Percentiles rank a stretch among this genome's conserved stretches.
These are phyloP conservation scores for Seriola aureovittata DNA, from an alignment of 2,113 vertebrate species.

Conservation along the genomic window DNA sequence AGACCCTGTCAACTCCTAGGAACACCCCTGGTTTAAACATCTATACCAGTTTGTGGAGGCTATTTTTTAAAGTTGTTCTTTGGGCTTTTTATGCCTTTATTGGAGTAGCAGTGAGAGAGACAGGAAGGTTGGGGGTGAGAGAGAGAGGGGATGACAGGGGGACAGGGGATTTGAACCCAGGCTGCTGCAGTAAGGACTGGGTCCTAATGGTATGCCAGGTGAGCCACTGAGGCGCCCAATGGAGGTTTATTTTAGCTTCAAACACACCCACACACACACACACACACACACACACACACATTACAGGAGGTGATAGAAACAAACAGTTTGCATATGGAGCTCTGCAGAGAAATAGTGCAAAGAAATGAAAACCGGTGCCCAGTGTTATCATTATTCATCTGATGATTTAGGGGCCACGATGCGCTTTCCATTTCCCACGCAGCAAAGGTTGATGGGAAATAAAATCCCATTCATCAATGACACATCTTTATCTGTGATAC, in stretches of 20 bases:
- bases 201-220: too few relatives aligned
- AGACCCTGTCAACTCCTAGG: background rate
- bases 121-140: too few relatives aligned
- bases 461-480: constrained; percentile 85
- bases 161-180: too few relatives aligned
- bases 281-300: background rate
- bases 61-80: too few relatives aligned
- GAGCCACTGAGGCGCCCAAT: too few relatives aligned
- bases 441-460: constrained; percentile 83
- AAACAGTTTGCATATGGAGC: constrained; percentile 56
- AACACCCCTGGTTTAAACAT: constrained; percentile 10
- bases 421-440: constrained; percentile 75
- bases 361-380: constrained; percentile 60
- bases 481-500: constrained; percentile 82
- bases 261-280: background rate
- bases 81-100: too few relatives aligned
- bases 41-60: constrained; percentile 15
- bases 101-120: too few relatives aligned
- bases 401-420: constrained; percentile 76
- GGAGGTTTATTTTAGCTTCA: too few relatives aligned
- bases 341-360: constrained; percentile 63
- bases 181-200: too few relatives aligned
- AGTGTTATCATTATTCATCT: constrained; percentile 81
- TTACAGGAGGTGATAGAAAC: constrained; percentile 39
- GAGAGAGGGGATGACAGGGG: too few relatives aligned